phyloP scores from a whole-genome alignment of 2,888 invertebrate species.

The Cynaeus angustus region DNA sequence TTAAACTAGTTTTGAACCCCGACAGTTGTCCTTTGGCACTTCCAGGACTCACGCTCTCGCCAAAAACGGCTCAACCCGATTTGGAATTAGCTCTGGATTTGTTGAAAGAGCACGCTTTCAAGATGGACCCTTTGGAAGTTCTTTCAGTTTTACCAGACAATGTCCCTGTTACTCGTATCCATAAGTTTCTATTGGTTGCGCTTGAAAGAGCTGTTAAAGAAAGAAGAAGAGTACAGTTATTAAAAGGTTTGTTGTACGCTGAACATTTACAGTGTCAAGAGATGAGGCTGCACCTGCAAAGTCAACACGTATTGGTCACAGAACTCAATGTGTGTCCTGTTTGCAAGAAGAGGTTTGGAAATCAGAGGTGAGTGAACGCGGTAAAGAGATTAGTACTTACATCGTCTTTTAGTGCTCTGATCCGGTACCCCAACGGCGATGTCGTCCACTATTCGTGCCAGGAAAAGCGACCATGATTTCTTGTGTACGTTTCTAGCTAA shows the following conservation, averaged over 20 bases:
- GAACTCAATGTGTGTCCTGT: constrained; percentile 92
- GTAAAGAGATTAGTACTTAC: no score
- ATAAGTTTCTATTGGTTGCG: constrained; percentile 73
- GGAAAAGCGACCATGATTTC: constrained; percentile 69
- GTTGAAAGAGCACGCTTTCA: constrained; percentile 87
- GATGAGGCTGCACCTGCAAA: constrained; percentile 85
- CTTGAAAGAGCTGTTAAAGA: constrained; percentile 83
- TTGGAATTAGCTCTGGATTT: constrained; percentile 86
- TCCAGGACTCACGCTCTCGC: constrained; percentile 71
- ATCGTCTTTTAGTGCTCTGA: constrained; percentile 86
- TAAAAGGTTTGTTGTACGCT: constrained; percentile 88
- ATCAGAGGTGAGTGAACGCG: constrained; percentile 80
- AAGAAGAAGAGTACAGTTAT: constrained; percentile 83
- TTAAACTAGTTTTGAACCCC: constrained; percentile 68
- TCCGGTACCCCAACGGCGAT: constrained; percentile 92
- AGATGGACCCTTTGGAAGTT: constrained; percentile 88
- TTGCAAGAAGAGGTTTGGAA: constrained; percentile 94
- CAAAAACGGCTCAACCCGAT: constrained; percentile 81
- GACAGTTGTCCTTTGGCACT: constrained; percentile 63
- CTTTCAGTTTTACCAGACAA: constrained; percentile 87
- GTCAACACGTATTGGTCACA: constrained; percentile 87
- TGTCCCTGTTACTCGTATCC: constrained; percentile 84
- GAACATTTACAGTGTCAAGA: constrained; percentile 91
- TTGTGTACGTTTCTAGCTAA: not conserved
- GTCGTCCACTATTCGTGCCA: constrained; percentile 95